These are phyloP conservation scores for Phalloptychus januarius DNA, from an alignment of 2,797 vertebrate genomes.

Conservation along the genomic window DNA sequence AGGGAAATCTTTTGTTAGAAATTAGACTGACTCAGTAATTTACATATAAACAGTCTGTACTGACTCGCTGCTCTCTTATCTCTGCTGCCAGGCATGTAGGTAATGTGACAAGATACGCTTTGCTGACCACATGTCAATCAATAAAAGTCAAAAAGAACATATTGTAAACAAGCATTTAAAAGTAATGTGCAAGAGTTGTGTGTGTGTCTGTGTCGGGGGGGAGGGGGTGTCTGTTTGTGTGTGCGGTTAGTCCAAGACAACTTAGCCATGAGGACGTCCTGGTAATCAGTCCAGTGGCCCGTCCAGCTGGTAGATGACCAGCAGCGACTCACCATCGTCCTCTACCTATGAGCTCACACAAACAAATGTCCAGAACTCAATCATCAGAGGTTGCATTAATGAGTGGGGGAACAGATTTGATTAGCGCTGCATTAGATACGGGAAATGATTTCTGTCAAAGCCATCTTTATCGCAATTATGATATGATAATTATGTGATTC, in stretches of 20 bases:
- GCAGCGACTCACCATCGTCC: not conserved
- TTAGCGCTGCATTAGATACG: constrained; percentile 99
- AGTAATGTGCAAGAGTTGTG: not conserved
- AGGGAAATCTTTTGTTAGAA: not conserved
- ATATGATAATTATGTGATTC: constrained; percentile 99
- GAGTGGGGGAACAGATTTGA: constrained; percentile 99
- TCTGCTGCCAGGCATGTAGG: not conserved
- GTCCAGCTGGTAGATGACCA: not conserved
- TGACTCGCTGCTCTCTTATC: not conserved
- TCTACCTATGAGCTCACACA: constrained; percentile 64
- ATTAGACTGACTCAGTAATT: not conserved
- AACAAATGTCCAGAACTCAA: constrained; percentile 96
- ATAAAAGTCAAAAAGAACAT: not conserved
- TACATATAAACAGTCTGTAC: not conserved
- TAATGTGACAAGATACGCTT: not conserved
- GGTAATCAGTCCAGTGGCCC: not conserved
- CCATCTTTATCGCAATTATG: constrained; percentile 99
- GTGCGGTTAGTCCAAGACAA: not conserved
- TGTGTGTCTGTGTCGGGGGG: fast-evolving
- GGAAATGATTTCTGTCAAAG: constrained; percentile 99
- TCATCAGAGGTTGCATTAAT: constrained; percentile 98
- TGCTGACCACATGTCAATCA: not conserved
- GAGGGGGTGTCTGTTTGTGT: not conserved
- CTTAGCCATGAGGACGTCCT: not conserved
- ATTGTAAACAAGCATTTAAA: not conserved